Percentiles rank a stretch among this genome's conserved stretches.
These are phyloP conservation scores for Drosophila fuyamai DNA, from an alignment of 1,140 invertebrate species.

Conservation along the genomic window DNA sequence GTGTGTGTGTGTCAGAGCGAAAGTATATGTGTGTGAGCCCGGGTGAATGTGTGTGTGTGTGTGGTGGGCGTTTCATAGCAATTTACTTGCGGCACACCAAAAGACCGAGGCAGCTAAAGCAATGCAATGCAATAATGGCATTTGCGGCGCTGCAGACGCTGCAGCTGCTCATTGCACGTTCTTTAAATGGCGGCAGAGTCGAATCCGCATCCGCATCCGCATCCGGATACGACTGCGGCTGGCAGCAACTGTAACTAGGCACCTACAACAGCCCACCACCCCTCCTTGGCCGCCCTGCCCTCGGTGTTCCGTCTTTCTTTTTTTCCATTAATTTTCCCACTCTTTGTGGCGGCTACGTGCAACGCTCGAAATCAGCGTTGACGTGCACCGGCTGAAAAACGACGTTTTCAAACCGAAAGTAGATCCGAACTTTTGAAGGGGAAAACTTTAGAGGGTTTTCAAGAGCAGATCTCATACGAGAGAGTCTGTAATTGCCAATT, in stretches of 20 bases:
- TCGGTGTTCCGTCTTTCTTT: slow-evolving; percentile 12
- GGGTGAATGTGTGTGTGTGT: slow-evolving; percentile 18
- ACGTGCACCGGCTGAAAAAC: slow-evolving; percentile 44
- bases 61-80: slow-evolving; percentile 68
- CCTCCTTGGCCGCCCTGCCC: background rate
- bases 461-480: background rate
- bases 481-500: slow-evolving; percentile 13
- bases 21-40: slow-evolving; percentile 3
- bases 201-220: slow-evolving; percentile 16
- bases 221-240: slow-evolving; percentile 28
- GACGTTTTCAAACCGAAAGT: slow-evolving; percentile 13
- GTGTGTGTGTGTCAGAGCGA: background rate
- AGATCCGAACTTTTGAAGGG: slow-evolving; percentile 3
- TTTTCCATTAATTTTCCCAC: slow-evolving; percentile 45
- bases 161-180: slow-evolving; percentile 68
- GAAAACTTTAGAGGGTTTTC: slow-evolving; percentile 18
- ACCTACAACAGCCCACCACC: slow-evolving; percentile 13
- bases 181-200: slow-evolving; percentile 38
- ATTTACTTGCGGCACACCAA: slow-evolving; percentile 75
- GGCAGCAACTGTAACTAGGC: slow-evolving; percentile 64
- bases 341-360: slow-evolving; percentile 55
- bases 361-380: slow-evolving; percentile 46
- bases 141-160: slow-evolving; percentile 56
- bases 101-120: slow-evolving; percentile 45
- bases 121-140: slow-evolving; percentile 71